Percentiles rank a stretch among this genome's conserved stretches.
These are phyloP conservation scores for Orthonychiurus folsomi DNA, from an alignment of 2,888 invertebrate genomes.

Conservation along the genomic window DNA sequence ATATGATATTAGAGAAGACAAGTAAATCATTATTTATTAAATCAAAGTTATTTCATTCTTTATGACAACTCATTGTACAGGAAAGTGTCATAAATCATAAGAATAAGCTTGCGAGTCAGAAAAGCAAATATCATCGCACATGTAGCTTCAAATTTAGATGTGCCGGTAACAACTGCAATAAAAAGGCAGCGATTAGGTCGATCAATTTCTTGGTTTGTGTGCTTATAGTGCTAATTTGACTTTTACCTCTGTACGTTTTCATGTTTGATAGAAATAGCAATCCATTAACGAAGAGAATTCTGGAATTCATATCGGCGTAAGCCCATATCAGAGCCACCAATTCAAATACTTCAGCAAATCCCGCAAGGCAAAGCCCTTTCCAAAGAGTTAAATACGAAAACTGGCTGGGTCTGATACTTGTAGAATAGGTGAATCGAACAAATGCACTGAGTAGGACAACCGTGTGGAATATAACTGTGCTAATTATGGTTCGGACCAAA, in stretches of 20 bases:
- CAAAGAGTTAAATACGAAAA: constrained; percentile 29
- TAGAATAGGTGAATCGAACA: constrained; percentile 10
- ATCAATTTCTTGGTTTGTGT: no score
- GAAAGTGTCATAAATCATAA: constrained; percentile 10
- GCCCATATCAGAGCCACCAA: constrained; percentile 35
- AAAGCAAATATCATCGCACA: not conserved
- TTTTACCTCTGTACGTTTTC: constrained; percentile 29
- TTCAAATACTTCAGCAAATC: constrained; percentile 34
- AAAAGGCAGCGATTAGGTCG: constrained; percentile 6
- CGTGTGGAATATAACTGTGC: constrained; percentile 25
- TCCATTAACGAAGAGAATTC: constrained; percentile 30
- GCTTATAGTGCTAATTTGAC: no score
- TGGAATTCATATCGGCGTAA: constrained; percentile 23
- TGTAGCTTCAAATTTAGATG: constrained; percentile 1
- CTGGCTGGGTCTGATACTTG: constrained; percentile 13
- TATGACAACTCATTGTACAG: no score
- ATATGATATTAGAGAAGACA: no score
- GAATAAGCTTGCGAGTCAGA: not conserved
- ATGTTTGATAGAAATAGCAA: constrained; percentile 31
- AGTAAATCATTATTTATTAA: no score
- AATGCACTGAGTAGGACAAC: constrained; percentile 18
- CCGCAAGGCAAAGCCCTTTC: constrained; percentile 35
- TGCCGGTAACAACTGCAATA: constrained; percentile 10
- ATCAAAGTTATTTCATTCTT: no score
- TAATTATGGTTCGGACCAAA: constrained; percentile 26